phyloP scores from a whole-genome alignment of 2,888 invertebrate genomes.

The Drosophila prolongata region DNA sequence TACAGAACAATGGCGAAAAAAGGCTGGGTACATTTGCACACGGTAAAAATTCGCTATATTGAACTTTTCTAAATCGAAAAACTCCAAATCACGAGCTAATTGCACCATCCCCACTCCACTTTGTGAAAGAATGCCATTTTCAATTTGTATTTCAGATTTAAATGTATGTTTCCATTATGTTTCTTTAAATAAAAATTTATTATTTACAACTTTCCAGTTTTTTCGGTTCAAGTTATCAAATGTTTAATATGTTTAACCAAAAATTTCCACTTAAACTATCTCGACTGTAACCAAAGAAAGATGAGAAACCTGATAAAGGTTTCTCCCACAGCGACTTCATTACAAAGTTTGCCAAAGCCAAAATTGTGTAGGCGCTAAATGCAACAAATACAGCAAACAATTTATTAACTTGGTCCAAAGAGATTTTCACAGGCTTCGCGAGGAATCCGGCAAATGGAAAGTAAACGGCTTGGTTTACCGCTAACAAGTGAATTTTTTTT shows the following conservation, averaged over 20 bases:
- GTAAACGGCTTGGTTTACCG: constrained; percentile 42
- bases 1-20: constrained; percentile 44
- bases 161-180: too few relatives aligned
- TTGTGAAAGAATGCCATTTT: too few relatives aligned
- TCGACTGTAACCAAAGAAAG: constrained; percentile 7
- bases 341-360: constrained; percentile 42
- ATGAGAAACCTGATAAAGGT: constrained; percentile 31
- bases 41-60: neutral
- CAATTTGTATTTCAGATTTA: too few relatives aligned
- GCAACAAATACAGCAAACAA: constrained; percentile 44
- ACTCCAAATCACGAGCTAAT: too few relatives aligned
- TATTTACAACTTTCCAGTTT: too few relatives aligned
- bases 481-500: constrained; percentile 65
- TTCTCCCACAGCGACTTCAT: constrained; percentile 59
- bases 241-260: too few relatives aligned
- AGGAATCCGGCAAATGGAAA: constrained; percentile 12
- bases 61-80: neutral
- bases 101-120: too few relatives aligned
- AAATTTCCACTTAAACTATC: neutral
- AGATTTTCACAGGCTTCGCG: constrained; percentile 33
- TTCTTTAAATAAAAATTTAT: too few relatives aligned
- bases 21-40: neutral
- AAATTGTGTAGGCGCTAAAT: constrained; percentile 41
- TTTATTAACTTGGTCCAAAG: constrained; percentile 40
- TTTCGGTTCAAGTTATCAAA: too few relatives aligned